phyloP scores from a whole-genome alignment of 2,888 invertebrate genomes.

The Torymus tubicola region DNA sequence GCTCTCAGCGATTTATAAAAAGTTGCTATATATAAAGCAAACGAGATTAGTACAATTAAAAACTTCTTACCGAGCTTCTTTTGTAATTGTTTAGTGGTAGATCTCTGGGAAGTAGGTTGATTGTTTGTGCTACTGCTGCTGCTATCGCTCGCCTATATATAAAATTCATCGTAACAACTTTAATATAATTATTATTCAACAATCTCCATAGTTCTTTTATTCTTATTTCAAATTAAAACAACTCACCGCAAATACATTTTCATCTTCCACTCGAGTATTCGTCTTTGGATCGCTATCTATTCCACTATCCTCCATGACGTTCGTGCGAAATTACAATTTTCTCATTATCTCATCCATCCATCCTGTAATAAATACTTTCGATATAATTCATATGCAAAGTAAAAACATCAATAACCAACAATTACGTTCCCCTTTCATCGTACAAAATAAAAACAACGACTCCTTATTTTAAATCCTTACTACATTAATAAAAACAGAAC shows the following conservation, averaged over 20 bases:
- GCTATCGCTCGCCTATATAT: slow-evolving; percentile 74
- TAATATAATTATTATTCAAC: slow-evolving; percentile 23
- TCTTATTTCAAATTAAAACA: neutral
- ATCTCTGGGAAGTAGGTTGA: slow-evolving; percentile 67
- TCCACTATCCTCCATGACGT: slow-evolving; percentile 76
- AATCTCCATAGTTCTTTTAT: neutral
- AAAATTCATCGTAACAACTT: slow-evolving; percentile 49
- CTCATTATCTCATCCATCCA: slow-evolving; percentile 14
- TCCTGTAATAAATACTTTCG: slow-evolving; percentile 37
- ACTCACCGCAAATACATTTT: slow-evolving; percentile 60
- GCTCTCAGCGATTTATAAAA: too few species aligned
- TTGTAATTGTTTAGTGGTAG: slow-evolving; percentile 74
- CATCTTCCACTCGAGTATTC: slow-evolving; percentile 71
- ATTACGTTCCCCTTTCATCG: too few species aligned
- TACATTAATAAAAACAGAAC: too few species aligned
- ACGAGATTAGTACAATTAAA: too few species aligned
- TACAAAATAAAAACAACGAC: too few species aligned
- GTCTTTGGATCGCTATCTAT: slow-evolving; percentile 77
- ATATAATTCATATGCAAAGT: neutral
- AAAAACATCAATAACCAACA: too few species aligned
- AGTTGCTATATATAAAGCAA: too few species aligned
- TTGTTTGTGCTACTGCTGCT: slow-evolving; percentile 72
- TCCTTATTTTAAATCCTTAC: too few species aligned
- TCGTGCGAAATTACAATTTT: neutral
- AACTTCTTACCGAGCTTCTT: slow-evolving; percentile 73